These are phyloP conservation scores for Torymus auratus DNA, from an alignment of 2,888 invertebrate species.

Conservation along the genomic window DNA sequence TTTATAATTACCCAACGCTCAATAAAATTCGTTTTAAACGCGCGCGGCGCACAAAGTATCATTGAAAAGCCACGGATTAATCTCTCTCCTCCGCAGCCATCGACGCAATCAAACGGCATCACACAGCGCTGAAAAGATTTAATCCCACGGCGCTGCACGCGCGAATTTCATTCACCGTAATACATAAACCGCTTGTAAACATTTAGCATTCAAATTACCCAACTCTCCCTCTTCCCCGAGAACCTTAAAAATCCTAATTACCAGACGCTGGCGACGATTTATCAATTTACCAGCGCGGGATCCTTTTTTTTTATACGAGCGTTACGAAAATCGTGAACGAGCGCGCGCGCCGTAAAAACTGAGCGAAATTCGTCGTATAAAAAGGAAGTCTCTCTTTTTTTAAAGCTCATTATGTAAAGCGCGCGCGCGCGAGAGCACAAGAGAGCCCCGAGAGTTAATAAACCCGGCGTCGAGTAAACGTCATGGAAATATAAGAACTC, in stretches of 20 bases:
- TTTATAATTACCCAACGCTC: no score
- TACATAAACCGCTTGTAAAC: neutral
- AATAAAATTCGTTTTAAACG: no score
- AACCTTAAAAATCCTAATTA: neutral
- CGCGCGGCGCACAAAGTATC: no score
- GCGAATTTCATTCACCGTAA: neutral
- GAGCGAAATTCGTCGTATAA: slow-evolving; percentile 39
- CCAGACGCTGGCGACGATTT: slow-evolving; percentile 25
- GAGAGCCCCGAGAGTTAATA: slow-evolving; percentile 32
- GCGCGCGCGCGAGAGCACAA: neutral
- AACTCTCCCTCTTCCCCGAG: neutral
- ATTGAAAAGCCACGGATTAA: no score
- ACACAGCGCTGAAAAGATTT: no score
- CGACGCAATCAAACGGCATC: no score
- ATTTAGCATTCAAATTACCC: neutral
- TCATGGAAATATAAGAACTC: slow-evolving; percentile 45
- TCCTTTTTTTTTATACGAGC: slow-evolving; percentile 45
- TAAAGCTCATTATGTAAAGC: slow-evolving; percentile 56
- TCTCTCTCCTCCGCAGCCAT: no score
- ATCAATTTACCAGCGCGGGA: slow-evolving; percentile 45
- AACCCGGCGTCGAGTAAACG: slow-evolving; percentile 36
- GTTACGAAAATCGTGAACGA: slow-evolving; percentile 50
- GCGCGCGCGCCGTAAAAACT: slow-evolving; percentile 34
- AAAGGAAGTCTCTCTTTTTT: slow-evolving; percentile 25
- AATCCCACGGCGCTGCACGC: neutral